Conservation (phyloP, 2,113 vertebrate species). For the Poeciliopsis retropinna region DNA sequence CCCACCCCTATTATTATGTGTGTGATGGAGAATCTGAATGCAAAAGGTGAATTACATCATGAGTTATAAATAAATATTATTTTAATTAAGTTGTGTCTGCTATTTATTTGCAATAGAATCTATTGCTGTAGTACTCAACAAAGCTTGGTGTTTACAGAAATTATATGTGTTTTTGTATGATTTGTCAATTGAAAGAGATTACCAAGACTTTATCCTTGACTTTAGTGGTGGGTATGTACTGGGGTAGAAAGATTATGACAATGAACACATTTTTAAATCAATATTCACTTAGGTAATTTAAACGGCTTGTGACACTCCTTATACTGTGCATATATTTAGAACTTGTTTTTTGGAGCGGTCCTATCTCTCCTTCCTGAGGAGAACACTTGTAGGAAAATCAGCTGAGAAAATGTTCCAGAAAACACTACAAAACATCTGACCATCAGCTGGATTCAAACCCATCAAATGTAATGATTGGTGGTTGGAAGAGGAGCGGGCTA, state of each 20-base stretch:
- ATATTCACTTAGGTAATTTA: background rate
- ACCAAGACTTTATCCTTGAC: background rate
- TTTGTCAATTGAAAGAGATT: background rate
- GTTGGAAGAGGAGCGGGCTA: background rate
- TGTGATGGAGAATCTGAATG: conserved; percentile 12
- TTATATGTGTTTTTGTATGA: background rate
- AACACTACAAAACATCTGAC: background rate
- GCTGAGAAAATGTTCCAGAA: background rate
- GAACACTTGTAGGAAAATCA: background rate
- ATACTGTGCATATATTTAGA: background rate
- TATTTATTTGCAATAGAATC: background rate
- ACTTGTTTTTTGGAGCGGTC: background rate
- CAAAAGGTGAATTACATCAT: background rate
- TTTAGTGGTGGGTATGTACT: background rate
- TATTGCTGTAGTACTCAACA: background rate
- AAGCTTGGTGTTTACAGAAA: background rate
- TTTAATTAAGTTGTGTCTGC: background rate
- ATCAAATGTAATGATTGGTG: background rate
- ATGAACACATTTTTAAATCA: background rate
- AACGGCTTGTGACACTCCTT: background rate
- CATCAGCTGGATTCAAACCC: background rate
- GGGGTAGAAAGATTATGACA: background rate
- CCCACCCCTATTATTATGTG: conserved; percentile 1
- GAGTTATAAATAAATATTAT: background rate
- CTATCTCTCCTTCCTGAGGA: too few relatives aligned